A percentile compares a stretch with the other conserved stretches of the same genome.
These are phyloP conservation scores for Drosophila sordidula DNA, from an alignment of 2,888 invertebrate genomes.

Conservation along the genomic window DNA sequence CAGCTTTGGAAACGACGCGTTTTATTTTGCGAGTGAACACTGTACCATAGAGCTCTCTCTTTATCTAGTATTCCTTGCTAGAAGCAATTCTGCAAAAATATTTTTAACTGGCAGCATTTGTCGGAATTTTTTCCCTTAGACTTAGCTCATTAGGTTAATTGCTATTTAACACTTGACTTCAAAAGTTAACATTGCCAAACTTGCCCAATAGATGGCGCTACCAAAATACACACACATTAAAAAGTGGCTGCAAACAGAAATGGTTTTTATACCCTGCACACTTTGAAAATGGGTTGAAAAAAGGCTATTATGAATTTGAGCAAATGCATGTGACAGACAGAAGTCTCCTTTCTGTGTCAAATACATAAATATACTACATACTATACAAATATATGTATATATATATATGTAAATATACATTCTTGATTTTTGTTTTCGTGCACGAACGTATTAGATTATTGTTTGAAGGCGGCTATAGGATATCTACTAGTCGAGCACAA, in stretches of 20 bases:
- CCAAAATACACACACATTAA: neutral
- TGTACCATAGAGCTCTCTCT: neutral
- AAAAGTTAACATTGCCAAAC: conserved; percentile 2
- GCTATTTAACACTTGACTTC: conserved; percentile 18
- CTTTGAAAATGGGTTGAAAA: neutral
- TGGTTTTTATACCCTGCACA: neutral
- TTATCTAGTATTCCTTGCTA: neutral
- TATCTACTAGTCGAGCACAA: neutral
- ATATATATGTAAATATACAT: no score
- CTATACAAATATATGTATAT: no score
- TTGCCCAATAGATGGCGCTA: conserved; percentile 28
- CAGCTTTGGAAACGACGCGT: no score
- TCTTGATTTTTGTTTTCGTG: no score
- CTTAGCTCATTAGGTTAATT: conserved; percentile 12
- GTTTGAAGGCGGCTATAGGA: neutral
- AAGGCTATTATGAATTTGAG: neutral
- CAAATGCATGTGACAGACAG: neutral
- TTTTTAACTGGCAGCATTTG: conserved; percentile 6
- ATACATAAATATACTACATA: no score
- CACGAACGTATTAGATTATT: no score
- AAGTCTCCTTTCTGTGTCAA: no score
- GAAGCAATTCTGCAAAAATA: neutral
- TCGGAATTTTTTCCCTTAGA: neutral
- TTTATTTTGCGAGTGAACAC: neutral
- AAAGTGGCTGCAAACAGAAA: neutral